Evolutionary conservation across 92 coral and sea anemone species (phyloP), one percentile per base, ranked within the genome.

Genomic region (Palythoa heliodiscus): DNA sequence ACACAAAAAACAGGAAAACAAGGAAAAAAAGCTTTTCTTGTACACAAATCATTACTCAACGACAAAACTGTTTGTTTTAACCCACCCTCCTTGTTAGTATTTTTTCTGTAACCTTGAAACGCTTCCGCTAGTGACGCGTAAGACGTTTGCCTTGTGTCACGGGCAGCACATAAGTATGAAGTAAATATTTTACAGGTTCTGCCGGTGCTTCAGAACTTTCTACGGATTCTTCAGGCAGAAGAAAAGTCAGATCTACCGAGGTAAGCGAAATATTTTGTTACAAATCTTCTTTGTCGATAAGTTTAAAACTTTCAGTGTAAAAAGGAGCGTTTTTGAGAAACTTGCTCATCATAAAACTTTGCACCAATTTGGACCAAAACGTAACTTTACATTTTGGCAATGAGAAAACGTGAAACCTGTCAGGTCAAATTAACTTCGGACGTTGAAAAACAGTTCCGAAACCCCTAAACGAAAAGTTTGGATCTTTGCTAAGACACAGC

Each of bases 191-290:
- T 6, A 47, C 84, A 80, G 84, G 70, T 80, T 7, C 9, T 47
- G 14, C 60, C 39, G 38, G 58, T 66, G 57, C 84, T 80, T 43
- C 84, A 64, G 84, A 80, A 67, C 35, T 66, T 80, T 67, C 38
- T 67, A 20, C 75, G 24, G 70, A 48, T 80, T 63, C 60, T 80
- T 80, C 74, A 80, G 22, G 57, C 72, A 80, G 74, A 80, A 80
- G 58, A 80, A 5, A 66, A 80, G 20, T n/a, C 25, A 10, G 70
- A 47, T 66, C 14, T 80, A 63, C 84, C 73, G 23, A 80, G 84
- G 84, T 80, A 80, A 66, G 7, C 11, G 0, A 12, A 25, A 37
- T 15, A 69, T 10, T 29, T 25, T 69, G 73, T 2, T 24, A 25
- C 17, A 25, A 5, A 25, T 19, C 19, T 2, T 13, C 4, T 12